Base-by-base conservation (phyloP, 2,888 invertebrate genomes). In the Gisinianus flammeolus region DNA sequence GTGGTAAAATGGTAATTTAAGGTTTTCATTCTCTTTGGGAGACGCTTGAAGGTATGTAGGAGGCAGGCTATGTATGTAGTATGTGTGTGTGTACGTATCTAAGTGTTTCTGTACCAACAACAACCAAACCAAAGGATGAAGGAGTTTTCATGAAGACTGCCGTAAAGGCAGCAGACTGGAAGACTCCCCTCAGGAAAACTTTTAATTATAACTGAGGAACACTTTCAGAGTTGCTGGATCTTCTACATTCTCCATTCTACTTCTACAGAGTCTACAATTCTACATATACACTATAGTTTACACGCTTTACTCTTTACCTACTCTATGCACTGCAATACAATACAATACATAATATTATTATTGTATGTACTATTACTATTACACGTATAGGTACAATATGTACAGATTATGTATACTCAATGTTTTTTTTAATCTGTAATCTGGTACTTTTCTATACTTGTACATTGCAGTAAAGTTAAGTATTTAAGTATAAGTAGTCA, bases 21-120 rank as follows among this genome's bases (percentile, higher is more conserved):
- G 70, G 70, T 19, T 70, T 70, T 70, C 67, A 70, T 70, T 70
- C 70, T 52, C 28, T 16, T 22, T 70, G 70, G 70, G 70, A 70
- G 70, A 70, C 70, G 70, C 70, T 70, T 26, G 70, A 35, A 70
- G 70, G 52, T 52, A 70, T 70, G 33, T 19, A 44, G 44, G 44
- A 44, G 44, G 44, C 19, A 44, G 44, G 19, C n/a, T n/a, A n/a
- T n/a, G n/a, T n/a, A n/a, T n/a, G n/a, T n/a, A n/a, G n/a, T n/a
- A n/a, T n/a, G n/a, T n/a, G n/a, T n/a, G n/a, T n/a, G n/a, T n/a
- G n/a, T n/a, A n/a, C n/a, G n/a, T n/a, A n/a, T n/a, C n/a, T n/a
- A n/a, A n/a, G n/a, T n/a, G n/a, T n/a, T n/a, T n/a, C n/a, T n/a
- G n/a, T n/a, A n/a, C n/a, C n/a, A n/a, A n/a, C n/a, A n/a, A n/a